Conservation (phyloP, 2,113 vertebrate genomes). For the Oryzias celebensis region DNA sequence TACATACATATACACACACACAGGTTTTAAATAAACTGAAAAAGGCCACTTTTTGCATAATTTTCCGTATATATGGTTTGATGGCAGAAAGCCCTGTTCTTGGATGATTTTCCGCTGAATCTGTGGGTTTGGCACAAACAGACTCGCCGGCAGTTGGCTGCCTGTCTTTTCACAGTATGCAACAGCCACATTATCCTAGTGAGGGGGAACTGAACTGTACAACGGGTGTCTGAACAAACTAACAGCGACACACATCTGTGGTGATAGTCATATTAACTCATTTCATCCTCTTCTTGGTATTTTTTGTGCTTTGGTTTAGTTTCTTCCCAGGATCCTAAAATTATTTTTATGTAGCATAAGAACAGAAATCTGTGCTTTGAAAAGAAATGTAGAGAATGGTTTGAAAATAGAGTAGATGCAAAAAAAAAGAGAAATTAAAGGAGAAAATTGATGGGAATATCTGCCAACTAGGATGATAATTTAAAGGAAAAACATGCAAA, state of each 20-base stretch:
- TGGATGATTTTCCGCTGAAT: too few species aligned
- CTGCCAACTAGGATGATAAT: not conserved
- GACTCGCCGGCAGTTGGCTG: conserved; percentile 8
- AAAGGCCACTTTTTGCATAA: too few species aligned
- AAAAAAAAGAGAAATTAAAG: not conserved
- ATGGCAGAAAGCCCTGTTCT: too few species aligned
- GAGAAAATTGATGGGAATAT: not conserved
- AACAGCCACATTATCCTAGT: conserved; percentile 18
- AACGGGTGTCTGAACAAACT: conserved; percentile 26
- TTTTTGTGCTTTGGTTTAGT: conserved; percentile 19
- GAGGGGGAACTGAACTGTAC: conserved; percentile 17
- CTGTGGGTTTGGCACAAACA: too few species aligned
- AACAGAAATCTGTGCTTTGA: not conserved
- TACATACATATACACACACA: too few species aligned
- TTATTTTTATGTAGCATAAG: not conserved
- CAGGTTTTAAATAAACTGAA: too few species aligned
- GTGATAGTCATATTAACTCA: conserved; percentile 7
- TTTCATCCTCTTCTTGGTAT: conserved; percentile 5
- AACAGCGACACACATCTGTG: conserved; percentile 21
- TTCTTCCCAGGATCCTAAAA: conserved; percentile 5
- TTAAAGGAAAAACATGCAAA: conserved; percentile 17
- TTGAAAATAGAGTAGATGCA: not conserved
- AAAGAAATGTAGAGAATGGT: not conserved
- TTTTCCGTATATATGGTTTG: too few species aligned
- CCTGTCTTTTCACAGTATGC: conserved; percentile 35